Conservation (phyloP, 2,797 vertebrate genomes). For the Sebastes matsubarae region DNA sequence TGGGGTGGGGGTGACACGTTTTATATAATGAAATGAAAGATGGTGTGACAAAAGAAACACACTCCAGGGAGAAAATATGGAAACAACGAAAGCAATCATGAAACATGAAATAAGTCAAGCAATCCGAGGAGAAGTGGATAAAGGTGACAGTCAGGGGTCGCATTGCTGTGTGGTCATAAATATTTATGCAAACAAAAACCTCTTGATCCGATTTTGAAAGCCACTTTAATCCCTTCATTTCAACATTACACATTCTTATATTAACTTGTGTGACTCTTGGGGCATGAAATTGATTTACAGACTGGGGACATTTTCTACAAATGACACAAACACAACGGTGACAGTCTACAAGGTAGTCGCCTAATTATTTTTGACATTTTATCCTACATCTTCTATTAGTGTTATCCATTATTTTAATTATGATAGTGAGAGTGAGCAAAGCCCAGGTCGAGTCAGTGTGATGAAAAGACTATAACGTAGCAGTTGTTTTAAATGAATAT, state of each 20-base stretch:
- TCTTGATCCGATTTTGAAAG: conserved; percentile 12
- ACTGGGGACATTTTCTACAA: not conserved
- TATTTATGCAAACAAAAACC: conserved; percentile 18
- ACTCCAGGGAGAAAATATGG: not conserved
- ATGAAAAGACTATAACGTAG: not conserved
- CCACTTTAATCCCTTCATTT: conserved; percentile 5
- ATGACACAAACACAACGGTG: not conserved
- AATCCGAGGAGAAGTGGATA: not conserved
- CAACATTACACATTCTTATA: not conserved
- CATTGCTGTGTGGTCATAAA: not conserved
- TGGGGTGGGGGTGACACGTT: not conserved
- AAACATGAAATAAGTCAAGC: not conserved
- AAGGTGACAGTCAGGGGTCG: not conserved
- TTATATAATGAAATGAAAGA: not conserved
- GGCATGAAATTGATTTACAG: conserved; percentile 30
- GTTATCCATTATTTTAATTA: not conserved
- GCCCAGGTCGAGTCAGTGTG: not conserved
- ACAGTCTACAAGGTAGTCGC: not conserved
- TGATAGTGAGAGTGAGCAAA: not conserved
- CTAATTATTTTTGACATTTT: not conserved
- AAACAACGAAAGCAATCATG: not conserved
- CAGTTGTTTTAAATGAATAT: not conserved
- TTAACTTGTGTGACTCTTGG: not conserved
- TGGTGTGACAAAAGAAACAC: not conserved
- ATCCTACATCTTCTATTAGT: not conserved